Base-by-base conservation (phyloP, 2,797 vertebrate genomes). In the Galagoides demidoff region DNA sequence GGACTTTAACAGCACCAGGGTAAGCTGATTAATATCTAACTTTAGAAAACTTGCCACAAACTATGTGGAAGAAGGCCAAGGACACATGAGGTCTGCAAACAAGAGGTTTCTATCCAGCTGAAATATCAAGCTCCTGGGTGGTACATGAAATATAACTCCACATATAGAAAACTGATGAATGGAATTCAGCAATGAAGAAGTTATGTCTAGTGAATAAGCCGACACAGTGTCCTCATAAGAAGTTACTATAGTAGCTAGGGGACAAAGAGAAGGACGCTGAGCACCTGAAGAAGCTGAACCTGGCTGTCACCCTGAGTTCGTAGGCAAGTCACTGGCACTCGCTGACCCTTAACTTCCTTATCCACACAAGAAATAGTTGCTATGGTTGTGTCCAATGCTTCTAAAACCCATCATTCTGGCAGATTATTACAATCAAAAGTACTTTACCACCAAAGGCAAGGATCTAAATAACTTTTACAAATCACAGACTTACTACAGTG, bases 391-490 rank as follows among this genome's bases (percentile, higher is more conserved):
- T 25, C 19, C 59, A 37, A 20, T 2, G 61, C 34, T 90, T 83
- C 87, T 34, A 74, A 73, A 91, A 43, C 4, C 29, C 52, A 34
- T 49, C 45, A 59, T 14, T 79, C 85, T 49, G 16, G 82, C n/a
- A 88, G 29, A 68, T n/a, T 76, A 49, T 31, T 49, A 57, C 0
- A 23, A 64, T 37, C 19, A 74, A 77, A 90, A 85, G 27, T 68
- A 43, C 37, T 81, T 84, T 59, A n/a, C 76, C 34, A 83, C 22
- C 74, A 94, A 82, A 90, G 63, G 31, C 25, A 95, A 93, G n/a
- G 49, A 78, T 49, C 64, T 82, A 34, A 86, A 37, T 31, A 66
- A 73, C 45, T 39, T 52, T 31, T 19, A 0, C 57, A 57, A 93
- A 59, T 70, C 37, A 20, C 29, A 66, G 16, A 25, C 5, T 87